Percentiles rank a stretch among this genome's conserved stretches.
Conservation (phyloP, 2,797 vertebrate species). For the Megalops cyprinoides region DNA sequence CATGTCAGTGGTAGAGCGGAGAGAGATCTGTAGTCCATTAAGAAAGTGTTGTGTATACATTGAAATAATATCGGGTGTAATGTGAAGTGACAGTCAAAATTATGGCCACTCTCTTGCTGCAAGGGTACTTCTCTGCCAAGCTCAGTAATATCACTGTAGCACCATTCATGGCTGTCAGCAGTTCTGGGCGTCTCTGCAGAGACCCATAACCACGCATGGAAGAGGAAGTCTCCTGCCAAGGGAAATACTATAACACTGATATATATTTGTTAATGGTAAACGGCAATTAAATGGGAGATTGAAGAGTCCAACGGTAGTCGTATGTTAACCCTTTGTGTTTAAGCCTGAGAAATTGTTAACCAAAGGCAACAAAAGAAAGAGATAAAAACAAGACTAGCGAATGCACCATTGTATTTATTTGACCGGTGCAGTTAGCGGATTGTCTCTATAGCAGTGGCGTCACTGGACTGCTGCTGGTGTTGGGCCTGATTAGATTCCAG, state of each 20-base stretch:
- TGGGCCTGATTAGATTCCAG: conserved; percentile 11
- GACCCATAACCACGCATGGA: conserved; percentile 81
- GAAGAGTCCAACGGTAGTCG: conserved; percentile 5
- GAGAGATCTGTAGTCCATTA: conserved; percentile 78
- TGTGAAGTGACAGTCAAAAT: conserved; percentile 90
- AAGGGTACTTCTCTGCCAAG: conserved; percentile 84
- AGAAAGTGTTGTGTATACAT: conserved; percentile 75
- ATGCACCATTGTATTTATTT: not conserved
- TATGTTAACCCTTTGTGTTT: conserved; percentile 39
- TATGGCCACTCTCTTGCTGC: conserved; percentile 83
- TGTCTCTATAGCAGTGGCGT: not conserved
- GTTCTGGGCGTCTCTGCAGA: conserved; percentile 85
- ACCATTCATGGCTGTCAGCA: conserved; percentile 87
- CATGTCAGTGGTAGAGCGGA: conserved; percentile 68
- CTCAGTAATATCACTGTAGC: conserved; percentile 87
- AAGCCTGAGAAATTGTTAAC: not conserved
- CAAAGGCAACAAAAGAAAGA: not conserved
- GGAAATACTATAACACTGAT: conserved; percentile 87
- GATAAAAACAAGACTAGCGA: too few relatives aligned
- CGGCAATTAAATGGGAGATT: conserved; percentile 72
- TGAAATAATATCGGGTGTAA: conserved; percentile 86
- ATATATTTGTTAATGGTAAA: conserved; percentile 85
- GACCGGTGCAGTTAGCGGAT: not conserved
- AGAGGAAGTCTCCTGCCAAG: conserved; percentile 83
- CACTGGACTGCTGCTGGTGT: not conserved